Evolutionary conservation across 2,888 invertebrate genomes (phyloP).

Genomic region (Bellardia pandia): DNA sequence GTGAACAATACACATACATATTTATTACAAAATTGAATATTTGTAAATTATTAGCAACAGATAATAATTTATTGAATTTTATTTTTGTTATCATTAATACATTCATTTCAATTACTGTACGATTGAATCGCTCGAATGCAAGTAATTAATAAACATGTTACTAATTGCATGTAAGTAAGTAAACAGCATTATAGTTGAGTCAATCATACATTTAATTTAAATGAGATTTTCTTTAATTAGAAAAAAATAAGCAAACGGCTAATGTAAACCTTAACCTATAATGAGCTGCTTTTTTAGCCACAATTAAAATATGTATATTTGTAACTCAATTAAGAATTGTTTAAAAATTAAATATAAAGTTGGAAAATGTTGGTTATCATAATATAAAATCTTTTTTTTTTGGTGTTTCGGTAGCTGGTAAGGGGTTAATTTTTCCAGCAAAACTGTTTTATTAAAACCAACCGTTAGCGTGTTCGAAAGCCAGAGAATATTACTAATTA

Average conservation of each 20-base stretch:
- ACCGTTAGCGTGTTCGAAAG: constrained; percentile 24
- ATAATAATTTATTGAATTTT: background rate
- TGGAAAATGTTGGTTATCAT: too few species aligned
- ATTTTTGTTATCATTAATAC: background rate
- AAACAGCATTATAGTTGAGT: constrained; percentile 57
- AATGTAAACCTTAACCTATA: constrained; percentile 52
- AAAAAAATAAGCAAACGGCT: constrained; percentile 42
- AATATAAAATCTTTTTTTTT: background rate
- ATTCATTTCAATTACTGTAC: background rate
- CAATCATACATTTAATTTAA: constrained; percentile 61
- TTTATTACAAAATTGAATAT: too few species aligned
- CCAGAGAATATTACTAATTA: background rate
- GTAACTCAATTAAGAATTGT: too few species aligned
- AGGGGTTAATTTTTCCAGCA: constrained; percentile 5
- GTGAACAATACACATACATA: too few species aligned
- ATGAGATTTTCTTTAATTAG: constrained; percentile 59
- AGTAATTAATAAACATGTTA: constrained; percentile 59
- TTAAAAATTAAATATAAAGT: too few species aligned
- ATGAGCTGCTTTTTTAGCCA: too few species aligned
- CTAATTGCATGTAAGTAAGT: constrained; percentile 59
- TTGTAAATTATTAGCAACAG: too few species aligned
- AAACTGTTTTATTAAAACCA: background rate
- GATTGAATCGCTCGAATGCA: constrained; percentile 16
- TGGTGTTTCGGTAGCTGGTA: background rate
- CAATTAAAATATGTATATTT: too few species aligned